Percentiles rank a stretch among this genome's conserved stretches.
These are phyloP conservation scores for Drosophila chauvacae DNA, from an alignment of 1,140 invertebrate genomes.

Conservation along the genomic window DNA sequence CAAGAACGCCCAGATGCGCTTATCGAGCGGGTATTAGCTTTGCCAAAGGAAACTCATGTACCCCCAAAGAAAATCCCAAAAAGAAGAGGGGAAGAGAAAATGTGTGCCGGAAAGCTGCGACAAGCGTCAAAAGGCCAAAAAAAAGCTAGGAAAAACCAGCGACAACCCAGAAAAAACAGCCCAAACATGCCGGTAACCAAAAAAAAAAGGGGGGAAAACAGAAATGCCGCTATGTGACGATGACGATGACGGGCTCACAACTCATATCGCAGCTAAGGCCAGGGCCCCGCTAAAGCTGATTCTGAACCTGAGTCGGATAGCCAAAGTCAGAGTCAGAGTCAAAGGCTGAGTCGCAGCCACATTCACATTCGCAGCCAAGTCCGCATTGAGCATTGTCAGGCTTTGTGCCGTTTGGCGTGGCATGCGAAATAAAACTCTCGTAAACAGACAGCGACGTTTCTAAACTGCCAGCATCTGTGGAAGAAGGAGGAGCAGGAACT, in stretches of 20 bases:
- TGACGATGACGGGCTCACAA: constrained; percentile 60
- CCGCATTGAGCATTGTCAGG: constrained; percentile 67
- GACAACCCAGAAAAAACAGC: constrained; percentile 60
- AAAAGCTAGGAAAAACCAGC: constrained; percentile 10
- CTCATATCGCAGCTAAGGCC: constrained; percentile 65
- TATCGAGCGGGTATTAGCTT: constrained; percentile 53
- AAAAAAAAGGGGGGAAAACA: constrained; percentile 18
- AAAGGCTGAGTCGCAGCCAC: constrained; percentile 45
- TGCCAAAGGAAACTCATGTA: constrained; percentile 16
- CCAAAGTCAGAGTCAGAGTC: constrained; percentile 34
- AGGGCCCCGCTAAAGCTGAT: constrained; percentile 16
- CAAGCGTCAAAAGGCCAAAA: constrained; percentile 64
- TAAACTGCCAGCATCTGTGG: constrained; percentile 52
- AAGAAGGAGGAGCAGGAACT: constrained; percentile 22
- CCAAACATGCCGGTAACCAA: constrained; percentile 32
- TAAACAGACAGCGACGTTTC: constrained; percentile 76
- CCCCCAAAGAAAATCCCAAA: constrained; percentile 35
- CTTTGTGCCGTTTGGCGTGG: constrained; percentile 73
- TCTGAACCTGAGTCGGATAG: constrained; percentile 29
- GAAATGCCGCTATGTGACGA: constrained; percentile 71
- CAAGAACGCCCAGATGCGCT: constrained; percentile 41
- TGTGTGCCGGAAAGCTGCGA: constrained; percentile 61
- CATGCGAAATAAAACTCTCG: constrained; percentile 79
- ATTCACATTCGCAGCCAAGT: constrained; percentile 26
- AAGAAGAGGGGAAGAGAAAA: constrained; percentile 1